Evolutionary conservation across 1,140 invertebrate genomes (phyloP).

Genomic region (Lethrus apterus): DNA sequence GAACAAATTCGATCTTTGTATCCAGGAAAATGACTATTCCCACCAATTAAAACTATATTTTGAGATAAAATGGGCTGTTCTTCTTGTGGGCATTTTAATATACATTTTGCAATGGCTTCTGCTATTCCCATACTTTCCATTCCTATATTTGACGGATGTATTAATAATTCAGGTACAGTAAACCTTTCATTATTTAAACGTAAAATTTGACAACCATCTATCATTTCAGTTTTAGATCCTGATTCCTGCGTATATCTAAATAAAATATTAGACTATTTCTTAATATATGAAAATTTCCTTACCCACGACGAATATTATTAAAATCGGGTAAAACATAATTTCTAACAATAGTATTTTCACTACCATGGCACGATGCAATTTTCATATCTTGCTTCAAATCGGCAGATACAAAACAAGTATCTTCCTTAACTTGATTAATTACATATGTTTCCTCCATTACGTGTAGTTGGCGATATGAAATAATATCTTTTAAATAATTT

Average conservation of each 20-base stretch:
- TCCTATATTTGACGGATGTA: constrained; percentile 91
- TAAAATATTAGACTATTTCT: not conserved
- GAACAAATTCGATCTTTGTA: constrained; percentile 74
- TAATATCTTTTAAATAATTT: constrained; percentile 96
- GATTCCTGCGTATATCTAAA: constrained; percentile 31
- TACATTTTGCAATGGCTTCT: constrained; percentile 75
- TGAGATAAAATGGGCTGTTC: constrained; percentile 73
- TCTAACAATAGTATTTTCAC: constrained; percentile 53
- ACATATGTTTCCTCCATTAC: constrained; percentile 99
- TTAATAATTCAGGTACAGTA: constrained; percentile 89
- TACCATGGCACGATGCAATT: constrained; percentile 57
- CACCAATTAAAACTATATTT: constrained; percentile 92
- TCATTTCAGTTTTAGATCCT: constrained; percentile 45
- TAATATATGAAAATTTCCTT: not conserved
- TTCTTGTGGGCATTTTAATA: constrained; percentile 67
- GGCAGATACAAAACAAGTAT: constrained; percentile 88
- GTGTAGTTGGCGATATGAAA: constrained; percentile 94
- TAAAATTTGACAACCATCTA: constrained; percentile 70
- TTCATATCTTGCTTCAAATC: constrained; percentile 83
- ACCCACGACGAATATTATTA: constrained; percentile 23
- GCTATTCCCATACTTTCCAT: constrained; percentile 91
- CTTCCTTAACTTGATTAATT: constrained; percentile 98
- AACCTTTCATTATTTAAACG: constrained; percentile 89
- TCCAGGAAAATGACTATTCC: constrained; percentile 74
- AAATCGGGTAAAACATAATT: constrained; percentile 93